These are phyloP conservation scores for Coelogynopora nodosa DNA, from an alignment of 2,888 invertebrate species.

Conservation along the genomic window DNA sequence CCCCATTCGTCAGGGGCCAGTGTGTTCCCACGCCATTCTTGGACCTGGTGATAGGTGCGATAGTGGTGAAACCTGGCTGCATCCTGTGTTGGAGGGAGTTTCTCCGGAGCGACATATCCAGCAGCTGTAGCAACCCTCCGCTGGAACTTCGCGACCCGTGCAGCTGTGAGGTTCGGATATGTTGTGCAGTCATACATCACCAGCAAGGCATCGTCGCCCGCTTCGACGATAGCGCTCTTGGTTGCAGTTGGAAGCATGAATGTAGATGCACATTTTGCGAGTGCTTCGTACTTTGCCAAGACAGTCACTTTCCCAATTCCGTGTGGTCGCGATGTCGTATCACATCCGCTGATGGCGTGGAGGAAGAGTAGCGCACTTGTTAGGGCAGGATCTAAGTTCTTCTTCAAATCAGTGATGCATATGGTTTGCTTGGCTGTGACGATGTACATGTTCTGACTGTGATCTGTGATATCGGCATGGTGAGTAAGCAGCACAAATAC, in stretches of 20 bases:
- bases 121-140: slow-evolving; percentile 27
- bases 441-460: slow-evolving; percentile 6
- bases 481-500: slow-evolving; percentile 31
- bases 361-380: slow-evolving; percentile 25
- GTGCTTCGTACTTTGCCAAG: slow-evolving; percentile 27
- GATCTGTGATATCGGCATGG: slow-evolving; percentile 31
- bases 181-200: slow-evolving; percentile 25
- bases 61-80: slow-evolving; percentile 29
- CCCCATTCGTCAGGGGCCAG: slow-evolving; percentile 19
- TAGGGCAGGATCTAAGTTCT: slow-evolving; percentile 29
- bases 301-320: slow-evolving; percentile 29
- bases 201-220: slow-evolving; percentile 19
- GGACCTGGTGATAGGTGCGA: slow-evolving; percentile 31
- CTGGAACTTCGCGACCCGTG: slow-evolving; percentile 31
- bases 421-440: slow-evolving; percentile 13
- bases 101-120: slow-evolving; percentile 28
- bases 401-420: slow-evolving; percentile 19
- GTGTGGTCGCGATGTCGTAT: slow-evolving; percentile 29
- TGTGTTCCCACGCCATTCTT: slow-evolving; percentile 24
- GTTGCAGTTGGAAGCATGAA: slow-evolving; percentile 31
- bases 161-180: slow-evolving; percentile 31
- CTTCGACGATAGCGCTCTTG: slow-evolving; percentile 25
- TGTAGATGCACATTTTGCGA: slow-evolving; percentile 24
- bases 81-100: slow-evolving; percentile 31
- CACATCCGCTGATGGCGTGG: slow-evolving; percentile 18